Conservation (phyloP, 2,888 invertebrate species). For the Trissonchulus latispiculum region DNA sequence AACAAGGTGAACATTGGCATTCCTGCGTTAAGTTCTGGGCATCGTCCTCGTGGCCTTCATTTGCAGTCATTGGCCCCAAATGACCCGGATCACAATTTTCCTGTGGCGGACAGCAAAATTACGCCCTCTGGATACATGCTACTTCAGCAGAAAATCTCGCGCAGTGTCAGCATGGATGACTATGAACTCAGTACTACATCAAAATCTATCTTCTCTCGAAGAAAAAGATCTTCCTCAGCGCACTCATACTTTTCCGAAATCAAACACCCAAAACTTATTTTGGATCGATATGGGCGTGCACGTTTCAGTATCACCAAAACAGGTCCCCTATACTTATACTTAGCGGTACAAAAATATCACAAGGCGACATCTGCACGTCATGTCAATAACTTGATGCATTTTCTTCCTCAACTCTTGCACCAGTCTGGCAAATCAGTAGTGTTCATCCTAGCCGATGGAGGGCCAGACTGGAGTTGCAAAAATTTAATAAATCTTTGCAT, state of each 20-base stretch:
- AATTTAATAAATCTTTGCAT: neutral
- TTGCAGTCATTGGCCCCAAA: neutral
- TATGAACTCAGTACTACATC: too few relatives aligned
- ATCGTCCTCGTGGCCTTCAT: neutral
- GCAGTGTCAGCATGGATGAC: neutral
- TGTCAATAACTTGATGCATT: neutral
- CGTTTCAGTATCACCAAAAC: too few relatives aligned
- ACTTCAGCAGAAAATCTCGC: neutral
- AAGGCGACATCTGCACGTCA: neutral
- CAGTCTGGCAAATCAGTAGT: neutral
- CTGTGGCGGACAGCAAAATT: neutral
- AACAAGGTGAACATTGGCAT: neutral
- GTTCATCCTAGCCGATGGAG: neutral
- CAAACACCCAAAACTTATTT: neutral
- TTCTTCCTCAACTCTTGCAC: neutral
- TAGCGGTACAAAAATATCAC: neutral
- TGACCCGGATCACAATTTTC: neutral
- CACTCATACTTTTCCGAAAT: too few relatives aligned
- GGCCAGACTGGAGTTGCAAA: neutral
- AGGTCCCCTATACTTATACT: neutral
- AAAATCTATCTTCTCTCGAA: too few relatives aligned
- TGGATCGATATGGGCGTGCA: neutral
- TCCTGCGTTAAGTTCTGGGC: neutral
- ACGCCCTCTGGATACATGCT: neutral
- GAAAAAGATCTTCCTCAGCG: neutral